Evolutionary conservation across 1,140 invertebrate species (phyloP).

Genomic region (Apis laboriosa): DNA sequence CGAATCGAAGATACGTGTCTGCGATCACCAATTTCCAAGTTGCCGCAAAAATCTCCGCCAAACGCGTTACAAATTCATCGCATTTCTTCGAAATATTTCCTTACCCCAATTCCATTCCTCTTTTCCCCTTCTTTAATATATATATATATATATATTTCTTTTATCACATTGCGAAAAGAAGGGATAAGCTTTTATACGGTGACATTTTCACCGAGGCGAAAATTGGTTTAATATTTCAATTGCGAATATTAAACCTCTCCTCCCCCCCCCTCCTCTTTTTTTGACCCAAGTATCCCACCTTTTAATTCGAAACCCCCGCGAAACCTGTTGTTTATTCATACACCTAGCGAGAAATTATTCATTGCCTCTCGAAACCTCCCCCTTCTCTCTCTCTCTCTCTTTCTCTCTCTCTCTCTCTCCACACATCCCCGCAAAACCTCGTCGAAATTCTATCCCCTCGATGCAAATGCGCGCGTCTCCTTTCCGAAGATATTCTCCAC

Average conservation of each 20-base stretch:
- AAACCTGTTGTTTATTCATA: slow-evolving; percentile 37
- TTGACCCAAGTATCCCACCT: neutral
- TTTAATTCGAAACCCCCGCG: slow-evolving; percentile 18
- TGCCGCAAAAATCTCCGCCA: slow-evolving; percentile 38
- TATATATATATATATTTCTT: too few species aligned
- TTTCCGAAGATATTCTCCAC: neutral
- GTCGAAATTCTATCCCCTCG: neutral
- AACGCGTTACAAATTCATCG: neutral
- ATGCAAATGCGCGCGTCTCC: neutral
- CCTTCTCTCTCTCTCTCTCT: too few species aligned
- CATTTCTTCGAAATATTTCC: slow-evolving; percentile 11
- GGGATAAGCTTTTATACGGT: neutral
- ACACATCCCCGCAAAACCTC: neutral
- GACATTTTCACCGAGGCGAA: slow-evolving; percentile 1
- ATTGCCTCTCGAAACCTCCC: neutral
- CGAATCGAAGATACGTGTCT: slow-evolving; percentile 37
- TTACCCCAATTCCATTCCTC: neutral
- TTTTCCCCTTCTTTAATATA: rapidly evolving
- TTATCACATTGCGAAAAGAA: too few species aligned
- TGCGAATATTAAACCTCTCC: too few species aligned
- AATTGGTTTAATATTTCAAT: slow-evolving; percentile 22
- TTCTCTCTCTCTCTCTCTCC: too few species aligned
- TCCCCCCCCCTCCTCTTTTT: neutral
- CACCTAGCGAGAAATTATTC: slow-evolving; percentile 32
- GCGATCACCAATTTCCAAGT: slow-evolving; percentile 20